Percentiles rank a stretch among this genome's conserved stretches.
These are phyloP conservation scores for Mustelus asterias DNA, from an alignment of 2,113 vertebrate genomes.

Conservation along the genomic window DNA sequence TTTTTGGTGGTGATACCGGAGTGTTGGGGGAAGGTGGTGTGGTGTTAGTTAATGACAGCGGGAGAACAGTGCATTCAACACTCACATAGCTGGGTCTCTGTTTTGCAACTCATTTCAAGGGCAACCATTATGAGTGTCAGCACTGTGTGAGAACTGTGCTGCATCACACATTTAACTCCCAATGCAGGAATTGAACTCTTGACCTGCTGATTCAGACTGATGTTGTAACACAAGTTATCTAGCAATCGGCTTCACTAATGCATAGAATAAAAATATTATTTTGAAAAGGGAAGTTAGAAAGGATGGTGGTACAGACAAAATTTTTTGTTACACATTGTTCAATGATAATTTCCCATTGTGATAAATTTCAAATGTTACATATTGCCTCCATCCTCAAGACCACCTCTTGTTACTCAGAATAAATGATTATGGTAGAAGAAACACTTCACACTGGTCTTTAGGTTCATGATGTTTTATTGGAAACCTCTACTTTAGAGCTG, in stretches of 20 bases:
- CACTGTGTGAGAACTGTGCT: neutral
- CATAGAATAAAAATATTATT: neutral
- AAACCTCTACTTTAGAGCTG: no score
- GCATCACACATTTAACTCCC: neutral
- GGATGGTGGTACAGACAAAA: neutral
- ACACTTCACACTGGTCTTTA: no score
- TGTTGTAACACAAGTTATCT: neutral
- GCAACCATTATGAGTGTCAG: neutral
- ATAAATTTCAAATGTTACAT: no score
- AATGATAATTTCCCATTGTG: no score
- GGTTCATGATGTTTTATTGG: no score
- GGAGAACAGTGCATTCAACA: neutral
- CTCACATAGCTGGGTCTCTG: neutral
- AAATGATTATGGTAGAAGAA: no score
- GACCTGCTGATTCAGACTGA: neutral
- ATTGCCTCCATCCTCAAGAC: no score
- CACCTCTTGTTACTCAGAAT: no score
- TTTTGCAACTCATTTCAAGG: neutral
- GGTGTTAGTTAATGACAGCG: neutral
- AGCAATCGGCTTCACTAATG: neutral
- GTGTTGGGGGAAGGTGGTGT: neutral
- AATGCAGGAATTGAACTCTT: neutral
- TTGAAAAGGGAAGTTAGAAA: neutral
- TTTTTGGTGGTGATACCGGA: neutral
- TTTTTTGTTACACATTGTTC: no score